Evolutionary conservation across 2,797 vertebrate genomes (phyloP), one percentile per base, ranked within the genome.

Genomic region (Falco biarmicus): DNA sequence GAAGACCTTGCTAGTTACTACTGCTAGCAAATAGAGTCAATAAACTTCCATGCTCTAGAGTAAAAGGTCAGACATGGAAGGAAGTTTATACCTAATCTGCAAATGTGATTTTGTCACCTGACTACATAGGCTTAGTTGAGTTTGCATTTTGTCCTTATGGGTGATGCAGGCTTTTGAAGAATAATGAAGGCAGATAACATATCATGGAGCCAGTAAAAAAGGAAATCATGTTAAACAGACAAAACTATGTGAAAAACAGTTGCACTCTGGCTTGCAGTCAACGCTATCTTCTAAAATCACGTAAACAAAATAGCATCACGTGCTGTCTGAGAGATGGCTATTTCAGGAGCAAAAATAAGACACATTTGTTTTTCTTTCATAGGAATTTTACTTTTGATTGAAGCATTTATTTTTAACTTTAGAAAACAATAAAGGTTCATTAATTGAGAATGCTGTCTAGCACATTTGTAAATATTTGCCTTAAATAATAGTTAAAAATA

Each of bases 1-100:
- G 82, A 78, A 53, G 66, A 84, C 66, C 69, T 69, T 78, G 93
- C 66, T 83, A 75, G 90, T 71, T 45, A 90, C 89, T 71, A 66
- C 86, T 93, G 96, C 91, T 83, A 81, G 91, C 93, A 96, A 87
- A 81, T n/a, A 45, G 93, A 96, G 97, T 95, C 98, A 96, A 97
- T 96, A 97, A 90, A 73, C 76, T 93, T 85, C 94, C 26, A 18
- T 26, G 82, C 87, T 91, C 90, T 89, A 88, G 97, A 96, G 84
- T 70, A 93, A 96, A 96, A 95, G 95, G 93, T 94, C 79, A 82
- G 81, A 51, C 21, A 17, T 26, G 60, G 92, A 88, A 82, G 76
- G 19, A 50, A 43, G 66, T 70, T 77, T 60, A 59, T 56, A 54
- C 26, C 78, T 53, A 50, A 84, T 64, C 21, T 84, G 34, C 59